These are phyloP conservation scores for Nomada ruficornis DNA, from an alignment of 2,888 invertebrate genomes.

Conservation along the genomic window DNA sequence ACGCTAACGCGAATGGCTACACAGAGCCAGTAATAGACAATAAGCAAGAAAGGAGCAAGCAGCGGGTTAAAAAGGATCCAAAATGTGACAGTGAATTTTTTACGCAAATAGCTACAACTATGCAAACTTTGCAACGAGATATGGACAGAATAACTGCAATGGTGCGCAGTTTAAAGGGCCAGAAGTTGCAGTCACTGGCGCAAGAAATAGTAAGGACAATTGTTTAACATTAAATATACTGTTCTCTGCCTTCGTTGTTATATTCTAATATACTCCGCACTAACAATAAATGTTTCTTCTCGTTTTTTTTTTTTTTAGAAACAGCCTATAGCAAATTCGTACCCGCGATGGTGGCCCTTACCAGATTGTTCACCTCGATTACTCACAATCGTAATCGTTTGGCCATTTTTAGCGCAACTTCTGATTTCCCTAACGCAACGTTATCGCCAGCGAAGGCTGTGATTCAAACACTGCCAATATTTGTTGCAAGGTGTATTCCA, in stretches of 20 bases:
- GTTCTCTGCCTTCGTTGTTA: not conserved
- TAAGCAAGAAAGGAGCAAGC: constrained; percentile 73
- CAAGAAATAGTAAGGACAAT: constrained; percentile 70
- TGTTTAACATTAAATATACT: not conserved
- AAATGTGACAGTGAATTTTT: constrained; percentile 82
- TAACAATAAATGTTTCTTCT: not conserved
- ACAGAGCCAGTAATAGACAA: constrained; percentile 56
- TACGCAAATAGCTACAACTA: constrained; percentile 84
- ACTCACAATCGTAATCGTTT: constrained; percentile 87
- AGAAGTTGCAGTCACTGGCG: constrained; percentile 74
- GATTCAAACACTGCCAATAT: constrained; percentile 61
- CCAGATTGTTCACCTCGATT: constrained; percentile 81
- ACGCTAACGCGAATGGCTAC: constrained; percentile 70
- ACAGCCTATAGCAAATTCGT: constrained; percentile 59
- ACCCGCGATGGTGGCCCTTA: constrained; percentile 80
- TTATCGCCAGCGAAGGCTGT: constrained; percentile 79
- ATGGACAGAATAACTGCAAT: constrained; percentile 84
- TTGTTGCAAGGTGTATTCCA: constrained; percentile 37
- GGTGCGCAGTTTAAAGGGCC: constrained; percentile 84
- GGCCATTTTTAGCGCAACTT: constrained; percentile 88
- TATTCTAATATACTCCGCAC: not conserved
- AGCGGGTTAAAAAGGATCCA: constrained; percentile 76
- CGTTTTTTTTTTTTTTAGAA: constrained; percentile 67
- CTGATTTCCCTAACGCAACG: constrained; percentile 76
- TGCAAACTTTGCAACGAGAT: constrained; percentile 85